phyloP scores from a whole-genome alignment of 37 sponge, comb jelly and placozoan genomes.

The Cliona cf. orientalis region DNA sequence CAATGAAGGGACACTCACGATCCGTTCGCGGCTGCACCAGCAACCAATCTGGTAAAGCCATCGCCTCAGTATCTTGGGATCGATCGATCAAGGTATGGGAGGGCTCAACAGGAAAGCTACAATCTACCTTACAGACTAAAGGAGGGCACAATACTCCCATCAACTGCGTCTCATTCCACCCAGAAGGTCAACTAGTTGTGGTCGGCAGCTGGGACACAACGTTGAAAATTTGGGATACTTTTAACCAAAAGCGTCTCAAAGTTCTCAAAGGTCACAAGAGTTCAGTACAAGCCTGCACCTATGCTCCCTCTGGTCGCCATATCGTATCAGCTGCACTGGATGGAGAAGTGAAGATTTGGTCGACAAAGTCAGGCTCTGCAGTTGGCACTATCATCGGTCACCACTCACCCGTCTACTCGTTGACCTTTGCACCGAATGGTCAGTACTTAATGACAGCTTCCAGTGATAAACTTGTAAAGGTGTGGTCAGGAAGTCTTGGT shows the following conservation, averaged over 20 bases:
- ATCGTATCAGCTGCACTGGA: conserved; percentile 89
- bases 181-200: conserved; percentile 85
- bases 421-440: conserved; percentile 83
- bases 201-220: conserved; percentile 89
- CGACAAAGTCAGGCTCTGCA: conserved; percentile 67
- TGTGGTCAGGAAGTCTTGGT: conserved; percentile 85
- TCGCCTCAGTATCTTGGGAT: conserved; percentile 90
- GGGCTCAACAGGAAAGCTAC: conserved; percentile 53
- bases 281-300: conserved; percentile 85
- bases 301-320: conserved; percentile 82
- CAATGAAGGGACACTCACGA: conserved; percentile 75
- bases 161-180: conserved; percentile 92
- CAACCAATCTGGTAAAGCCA: conserved; percentile 53
- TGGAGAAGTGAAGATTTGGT: conserved; percentile 92
- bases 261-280: conserved; percentile 86
- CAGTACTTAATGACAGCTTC: conserved; percentile 82
- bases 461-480: conserved; percentile 84
- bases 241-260: conserved; percentile 82
- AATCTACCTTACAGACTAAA: conserved; percentile 19
- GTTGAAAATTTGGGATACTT: conserved; percentile 88
- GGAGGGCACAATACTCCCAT: conserved; percentile 72
- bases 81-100: conserved; percentile 76
- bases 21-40: conserved; percentile 67
- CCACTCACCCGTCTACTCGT: conserved; percentile 65
- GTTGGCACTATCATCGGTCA: conserved; percentile 87